These are phyloP conservation scores for Tetramorium simillimum DNA, from an alignment of 1,140 invertebrate species.

Conservation along the genomic window DNA sequence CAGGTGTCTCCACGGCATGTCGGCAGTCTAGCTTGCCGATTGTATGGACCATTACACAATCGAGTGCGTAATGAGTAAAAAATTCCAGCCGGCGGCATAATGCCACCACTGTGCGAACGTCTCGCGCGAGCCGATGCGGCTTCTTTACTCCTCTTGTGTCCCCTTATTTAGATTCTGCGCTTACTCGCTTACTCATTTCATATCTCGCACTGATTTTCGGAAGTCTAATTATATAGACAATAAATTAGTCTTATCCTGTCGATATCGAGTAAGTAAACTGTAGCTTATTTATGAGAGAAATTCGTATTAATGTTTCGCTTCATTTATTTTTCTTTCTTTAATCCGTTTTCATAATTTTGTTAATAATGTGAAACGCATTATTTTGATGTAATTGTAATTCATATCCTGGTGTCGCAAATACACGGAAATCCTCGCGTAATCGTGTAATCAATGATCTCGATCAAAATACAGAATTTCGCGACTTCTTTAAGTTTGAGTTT, in stretches of 20 bases:
- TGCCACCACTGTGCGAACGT: constrained; percentile 27
- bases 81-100: constrained; percentile 31
- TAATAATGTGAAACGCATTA: constrained; percentile 20
- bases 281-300: neutral
- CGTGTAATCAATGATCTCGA: neutral
- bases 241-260: neutral
- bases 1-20: constrained; percentile 24
- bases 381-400: neutral
- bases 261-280: neutral
- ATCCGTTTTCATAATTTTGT: neutral
- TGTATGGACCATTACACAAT: constrained; percentile 56
- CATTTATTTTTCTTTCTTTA: neutral
- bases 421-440: neutral
- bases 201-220: neutral
- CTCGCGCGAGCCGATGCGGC: constrained; percentile 20
- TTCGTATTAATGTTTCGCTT: neutral
- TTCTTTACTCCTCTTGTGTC: neutral
- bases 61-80: constrained; percentile 48
- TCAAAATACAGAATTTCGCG: neutral
- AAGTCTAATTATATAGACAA: neutral
- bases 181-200: neutral
- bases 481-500: neutral
- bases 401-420: neutral
- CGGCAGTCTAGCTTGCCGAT: constrained; percentile 40
- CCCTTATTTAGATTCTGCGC: neutral